A percentile compares a stretch with the other conserved stretches of the same genome.
phyloP scores from a whole-genome alignment of 2,888 invertebrate species.

The Archaeoteleia sp. region DNA sequence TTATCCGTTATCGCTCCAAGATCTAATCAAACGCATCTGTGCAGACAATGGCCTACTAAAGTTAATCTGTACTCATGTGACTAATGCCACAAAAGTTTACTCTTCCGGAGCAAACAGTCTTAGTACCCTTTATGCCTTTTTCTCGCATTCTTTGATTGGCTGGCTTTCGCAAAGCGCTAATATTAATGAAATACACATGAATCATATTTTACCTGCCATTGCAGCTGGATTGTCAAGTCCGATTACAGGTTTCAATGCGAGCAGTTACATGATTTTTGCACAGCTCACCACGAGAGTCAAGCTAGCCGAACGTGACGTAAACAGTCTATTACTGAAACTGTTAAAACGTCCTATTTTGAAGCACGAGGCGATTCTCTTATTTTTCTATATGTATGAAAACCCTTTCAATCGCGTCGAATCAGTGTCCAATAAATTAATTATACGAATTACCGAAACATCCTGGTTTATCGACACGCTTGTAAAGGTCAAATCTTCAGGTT shows the following conservation, averaged over 20 bases:
- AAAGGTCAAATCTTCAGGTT: conserved; percentile 77
- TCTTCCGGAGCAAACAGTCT: conserved; percentile 79
- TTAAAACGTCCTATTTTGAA: conserved; percentile 76
- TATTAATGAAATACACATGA: conserved; percentile 81
- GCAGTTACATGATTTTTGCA: conserved; percentile 84
- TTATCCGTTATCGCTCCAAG: conserved; percentile 82
- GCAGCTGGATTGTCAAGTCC: conserved; percentile 82
- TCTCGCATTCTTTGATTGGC: conserved; percentile 84
- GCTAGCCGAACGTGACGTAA: conserved; percentile 78
- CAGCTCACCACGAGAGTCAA: conserved; percentile 81
- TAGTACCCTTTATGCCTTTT: conserved; percentile 87
- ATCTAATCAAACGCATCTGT: conserved; percentile 84
- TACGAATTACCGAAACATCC: conserved; percentile 75
- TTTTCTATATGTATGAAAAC: conserved; percentile 83
- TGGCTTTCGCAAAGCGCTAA: conserved; percentile 78
- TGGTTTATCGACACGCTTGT: conserved; percentile 77
- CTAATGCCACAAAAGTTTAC: conserved; percentile 78
- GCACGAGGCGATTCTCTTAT: conserved; percentile 80
- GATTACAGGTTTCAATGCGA: conserved; percentile 83
- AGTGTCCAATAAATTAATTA: conserved; percentile 77
- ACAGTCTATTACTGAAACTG: conserved; percentile 79
- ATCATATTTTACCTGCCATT: conserved; percentile 83
- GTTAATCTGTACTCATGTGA: conserved; percentile 79
- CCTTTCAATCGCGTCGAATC: conserved; percentile 76
- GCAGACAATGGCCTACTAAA: conserved; percentile 80